Conservation (phyloP, 2,797 vertebrate genomes). For the Eidolon dupreanum region DNA sequence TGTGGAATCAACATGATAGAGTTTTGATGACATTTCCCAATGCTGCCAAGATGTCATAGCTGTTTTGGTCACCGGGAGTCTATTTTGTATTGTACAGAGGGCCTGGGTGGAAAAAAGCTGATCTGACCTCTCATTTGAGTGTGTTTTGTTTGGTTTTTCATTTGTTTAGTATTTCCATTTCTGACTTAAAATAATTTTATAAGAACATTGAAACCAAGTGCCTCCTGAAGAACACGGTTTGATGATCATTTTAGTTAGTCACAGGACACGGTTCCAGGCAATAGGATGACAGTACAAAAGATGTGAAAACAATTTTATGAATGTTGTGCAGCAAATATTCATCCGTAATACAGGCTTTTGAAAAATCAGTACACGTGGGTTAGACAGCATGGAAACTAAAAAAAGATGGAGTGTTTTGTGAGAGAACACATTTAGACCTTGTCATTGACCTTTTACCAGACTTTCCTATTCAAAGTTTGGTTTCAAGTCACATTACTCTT, state of each 20-base stretch:
- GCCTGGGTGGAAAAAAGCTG: background rate
- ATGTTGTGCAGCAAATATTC: background rate
- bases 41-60: background rate
- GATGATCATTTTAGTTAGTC: background rate
- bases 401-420: constrained; percentile 1
- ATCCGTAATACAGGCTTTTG: background rate
- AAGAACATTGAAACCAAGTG: background rate
- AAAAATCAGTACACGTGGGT: background rate
- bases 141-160: background rate
- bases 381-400: background rate
- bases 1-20: background rate
- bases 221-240: constrained; percentile 27
- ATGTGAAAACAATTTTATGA: background rate
- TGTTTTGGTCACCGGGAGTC: background rate
- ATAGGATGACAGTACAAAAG: background rate
- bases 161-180: constrained; percentile 25
- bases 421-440: background rate
- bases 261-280: background rate
- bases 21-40: background rate
- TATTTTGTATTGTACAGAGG: background rate
- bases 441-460: constrained; percentile 39
- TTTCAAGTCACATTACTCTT: background rate
- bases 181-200: background rate
- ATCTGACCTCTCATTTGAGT: background rate
- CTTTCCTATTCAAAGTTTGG: background rate